Conservation (phyloP, 2,797 vertebrate species). For the Rhinella marina region DNA sequence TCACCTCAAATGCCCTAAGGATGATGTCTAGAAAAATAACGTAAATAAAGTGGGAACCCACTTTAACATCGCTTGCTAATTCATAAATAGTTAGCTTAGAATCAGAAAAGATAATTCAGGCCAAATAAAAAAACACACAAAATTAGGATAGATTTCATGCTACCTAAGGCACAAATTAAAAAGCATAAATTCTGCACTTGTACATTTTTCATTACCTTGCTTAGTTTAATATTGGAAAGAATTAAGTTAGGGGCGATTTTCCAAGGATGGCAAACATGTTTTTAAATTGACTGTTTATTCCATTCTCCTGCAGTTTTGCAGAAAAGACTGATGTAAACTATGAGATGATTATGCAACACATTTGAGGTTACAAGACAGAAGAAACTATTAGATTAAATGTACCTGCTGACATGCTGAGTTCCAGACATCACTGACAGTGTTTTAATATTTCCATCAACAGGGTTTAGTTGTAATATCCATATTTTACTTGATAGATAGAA, state of each 20-base stretch:
- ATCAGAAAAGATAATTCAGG: not conserved
- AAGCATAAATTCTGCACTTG: slow-evolving; percentile 6
- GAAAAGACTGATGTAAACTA: not conserved
- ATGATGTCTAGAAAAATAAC: not conserved
- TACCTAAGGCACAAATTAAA: slow-evolving; percentile 31
- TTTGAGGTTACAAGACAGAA: not conserved
- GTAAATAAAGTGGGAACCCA: not conserved
- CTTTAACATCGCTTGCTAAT: not conserved
- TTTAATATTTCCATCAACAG: slow-evolving; percentile 14
- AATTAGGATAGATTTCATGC: slow-evolving; percentile 14
- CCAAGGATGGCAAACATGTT: not conserved
- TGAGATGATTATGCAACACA: slow-evolving; percentile 7
- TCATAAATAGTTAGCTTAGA: slow-evolving; percentile 1
- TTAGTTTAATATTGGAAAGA: slow-evolving; percentile 21
- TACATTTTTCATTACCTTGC: not conserved
- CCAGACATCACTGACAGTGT: not conserved
- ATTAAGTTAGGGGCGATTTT: not conserved
- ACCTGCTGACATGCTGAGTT: slow-evolving; percentile 28
- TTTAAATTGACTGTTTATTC: slow-evolving; percentile 20
- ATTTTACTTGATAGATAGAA: not conserved
- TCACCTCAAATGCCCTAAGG: not conserved
- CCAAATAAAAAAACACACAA: not conserved
- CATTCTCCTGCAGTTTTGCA: not conserved
- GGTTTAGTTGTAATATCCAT: not conserved
- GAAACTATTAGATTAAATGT: slow-evolving; percentile 26